A percentile compares a stretch with the other conserved stretches of the same genome.
Conservation (phyloP, 2,113 vertebrate genomes). For the Cebidichthys violaceus region DNA sequence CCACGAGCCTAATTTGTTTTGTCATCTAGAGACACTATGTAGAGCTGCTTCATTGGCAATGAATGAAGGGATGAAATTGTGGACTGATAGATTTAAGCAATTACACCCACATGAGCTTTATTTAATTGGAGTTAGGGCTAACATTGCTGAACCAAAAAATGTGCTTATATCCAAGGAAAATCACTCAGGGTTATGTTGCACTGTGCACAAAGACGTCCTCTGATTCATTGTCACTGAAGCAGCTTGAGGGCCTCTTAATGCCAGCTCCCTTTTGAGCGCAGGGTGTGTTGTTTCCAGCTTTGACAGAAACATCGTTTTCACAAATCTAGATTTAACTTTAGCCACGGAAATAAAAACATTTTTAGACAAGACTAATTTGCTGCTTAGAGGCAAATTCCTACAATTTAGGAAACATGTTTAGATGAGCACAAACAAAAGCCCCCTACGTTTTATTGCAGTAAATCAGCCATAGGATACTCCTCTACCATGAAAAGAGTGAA, state of each 20-base stretch:
- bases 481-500: background rate
- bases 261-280: slow-evolving; percentile 42
- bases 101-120: slow-evolving; percentile 68
- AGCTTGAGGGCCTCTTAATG: slow-evolving; percentile 52
- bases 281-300: slow-evolving; percentile 48
- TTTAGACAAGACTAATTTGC: slow-evolving; percentile 36
- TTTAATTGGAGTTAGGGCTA: slow-evolving; percentile 60
- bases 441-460: background rate
- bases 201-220: slow-evolving; percentile 35
- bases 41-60: slow-evolving; percentile 50
- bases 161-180: slow-evolving; percentile 56
- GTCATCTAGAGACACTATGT: slow-evolving; percentile 50
- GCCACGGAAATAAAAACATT: background rate
- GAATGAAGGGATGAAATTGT: slow-evolving; percentile 51
- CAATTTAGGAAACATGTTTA: slow-evolving; percentile 26
- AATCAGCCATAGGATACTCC: background rate
- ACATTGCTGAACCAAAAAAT: slow-evolving; percentile 71
- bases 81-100: slow-evolving; percentile 64
- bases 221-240: slow-evolving; percentile 62
- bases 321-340: slow-evolving; percentile 30
- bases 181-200: slow-evolving; percentile 53
- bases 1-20: slow-evolving; percentile 54
- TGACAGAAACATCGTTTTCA: slow-evolving; percentile 40
- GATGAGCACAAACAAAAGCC: slow-evolving; percentile 39
- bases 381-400: slow-evolving; percentile 37